phyloP scores from a whole-genome alignment of 2,113 vertebrate genomes.

The Cottus gobio region DNA sequence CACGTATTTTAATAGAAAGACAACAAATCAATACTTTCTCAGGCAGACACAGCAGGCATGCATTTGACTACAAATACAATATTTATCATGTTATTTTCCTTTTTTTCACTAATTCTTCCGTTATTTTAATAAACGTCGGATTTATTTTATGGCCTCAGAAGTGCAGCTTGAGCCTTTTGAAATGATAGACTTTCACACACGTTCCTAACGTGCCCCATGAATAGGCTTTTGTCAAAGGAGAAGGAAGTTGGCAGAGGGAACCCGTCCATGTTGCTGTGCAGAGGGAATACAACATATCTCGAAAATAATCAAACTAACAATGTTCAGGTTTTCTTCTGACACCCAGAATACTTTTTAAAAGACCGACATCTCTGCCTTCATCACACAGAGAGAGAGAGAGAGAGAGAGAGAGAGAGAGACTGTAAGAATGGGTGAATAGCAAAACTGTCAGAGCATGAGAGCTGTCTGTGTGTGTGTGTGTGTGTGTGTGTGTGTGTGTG shows the following conservation, averaged over 20 bases:
- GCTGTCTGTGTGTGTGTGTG: slow-evolving; percentile 29
- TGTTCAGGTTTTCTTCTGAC: slow-evolving; percentile 12
- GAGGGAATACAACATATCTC: background rate
- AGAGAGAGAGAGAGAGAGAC: slow-evolving; percentile 28
- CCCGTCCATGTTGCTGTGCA: background rate
- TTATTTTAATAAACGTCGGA: background rate
- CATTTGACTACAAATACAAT: background rate
- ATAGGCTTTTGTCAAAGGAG: background rate
- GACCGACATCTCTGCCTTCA: slow-evolving; percentile 31
- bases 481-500: slow-evolving; percentile 31
- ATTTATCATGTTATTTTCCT: background rate
- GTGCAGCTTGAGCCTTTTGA: background rate
- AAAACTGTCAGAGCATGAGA: slow-evolving; percentile 70
- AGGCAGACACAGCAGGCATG: background rate
- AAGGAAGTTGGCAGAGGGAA: background rate
- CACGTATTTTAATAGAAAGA: background rate
- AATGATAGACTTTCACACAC: background rate
- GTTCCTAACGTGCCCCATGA: background rate
- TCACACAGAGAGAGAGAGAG: slow-evolving; percentile 28
- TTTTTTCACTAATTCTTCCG: background rate
- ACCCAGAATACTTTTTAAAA: background rate
- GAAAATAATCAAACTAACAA: background rate
- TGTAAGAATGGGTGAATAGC: slow-evolving; percentile 50
- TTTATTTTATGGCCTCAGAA: no score
- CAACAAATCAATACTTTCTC: background rate